Evolutionary conservation across 2,113 vertebrate species (phyloP), one percentile per base, ranked within the genome.

Genomic region (Dromas ardeola): DNA sequence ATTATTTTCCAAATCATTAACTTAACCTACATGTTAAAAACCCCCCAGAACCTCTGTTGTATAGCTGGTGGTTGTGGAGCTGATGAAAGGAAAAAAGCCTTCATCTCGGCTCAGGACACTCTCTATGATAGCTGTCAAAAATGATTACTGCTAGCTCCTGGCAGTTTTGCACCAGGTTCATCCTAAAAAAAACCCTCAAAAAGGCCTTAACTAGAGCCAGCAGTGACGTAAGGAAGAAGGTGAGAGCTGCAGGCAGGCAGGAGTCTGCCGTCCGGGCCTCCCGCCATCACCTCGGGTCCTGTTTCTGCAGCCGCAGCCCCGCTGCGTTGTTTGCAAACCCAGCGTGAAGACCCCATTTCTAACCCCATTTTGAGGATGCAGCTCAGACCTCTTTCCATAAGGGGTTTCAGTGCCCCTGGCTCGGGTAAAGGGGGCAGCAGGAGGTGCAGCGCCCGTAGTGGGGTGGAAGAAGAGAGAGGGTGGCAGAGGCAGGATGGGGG

Each of bases 1-100:
- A 86, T 71, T 76, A 82, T 80, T 93, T 86, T 83, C 11, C 50
- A 89, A 93, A 42, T 36, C 53, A 34, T 67, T 71, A 89, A 82
- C 17, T 43, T n/a, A 55, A n/a, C 32, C 14, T 88, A 85, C 56
- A 43, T 5, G 15, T 53, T 71, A n/a, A 73, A 55, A 83, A 74
- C 36, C 1, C 7, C 23, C 9, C 2, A 6, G 15, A 14, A 61
- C 25, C 23, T 74, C 45, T 70, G 55, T 36, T 62, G n/a, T 45
- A n/a, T 17, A 74, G 30, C 15, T 66, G 52, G 30, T 34, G 62
- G 38, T 58, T 70, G 25, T 40, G 34, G 42, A 91, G 61, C 13
- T 53, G 50, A 40, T 42, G 36, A 15, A 78, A 71, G 49, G 17
- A 23, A 58, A 63, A 70, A 36, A 10, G 0, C 45, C 43, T 69